phyloP scores from a whole-genome alignment of 2,113 vertebrate species.

The Cavia aperea region DNA sequence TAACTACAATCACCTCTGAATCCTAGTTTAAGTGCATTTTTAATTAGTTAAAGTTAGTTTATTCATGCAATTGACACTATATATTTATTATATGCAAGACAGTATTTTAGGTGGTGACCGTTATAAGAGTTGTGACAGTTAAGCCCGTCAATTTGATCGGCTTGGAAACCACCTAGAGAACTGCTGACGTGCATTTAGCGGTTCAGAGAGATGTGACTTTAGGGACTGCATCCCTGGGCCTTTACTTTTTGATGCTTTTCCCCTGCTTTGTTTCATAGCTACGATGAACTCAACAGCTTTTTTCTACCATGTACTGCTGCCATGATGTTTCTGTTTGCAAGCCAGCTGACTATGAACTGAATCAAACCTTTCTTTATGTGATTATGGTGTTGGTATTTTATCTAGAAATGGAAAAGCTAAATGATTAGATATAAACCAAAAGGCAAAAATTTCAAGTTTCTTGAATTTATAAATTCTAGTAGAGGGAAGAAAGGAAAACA shows the following conservation, averaged over 20 bases:
- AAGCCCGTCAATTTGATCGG: neutral
- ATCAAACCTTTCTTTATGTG: neutral
- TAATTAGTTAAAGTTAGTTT: constrained; percentile 6
- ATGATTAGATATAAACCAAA: neutral
- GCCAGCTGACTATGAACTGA: neutral
- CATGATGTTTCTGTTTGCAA: neutral
- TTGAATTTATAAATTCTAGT: neutral
- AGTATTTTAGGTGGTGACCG: neutral
- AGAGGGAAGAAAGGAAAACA: neutral
- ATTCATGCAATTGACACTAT: neutral
- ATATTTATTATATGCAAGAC: neutral
- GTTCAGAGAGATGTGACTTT: neutral
- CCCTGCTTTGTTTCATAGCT: neutral
- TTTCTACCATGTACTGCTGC: neutral
- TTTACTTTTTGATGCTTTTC: neutral
- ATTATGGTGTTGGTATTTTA: neutral
- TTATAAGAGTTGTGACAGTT: neutral
- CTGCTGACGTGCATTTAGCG: neutral
- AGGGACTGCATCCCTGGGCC: neutral
- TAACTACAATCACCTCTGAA: neutral
- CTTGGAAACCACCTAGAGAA: neutral
- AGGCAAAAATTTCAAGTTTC: neutral
- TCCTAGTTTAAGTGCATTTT: neutral
- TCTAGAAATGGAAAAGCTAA: neutral
- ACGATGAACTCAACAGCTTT: neutral